A percentile compares a stretch with the other conserved stretches of the same genome.
Conservation (phyloP, 1,140 invertebrate species). For the Cryptotermes secundus region DNA sequence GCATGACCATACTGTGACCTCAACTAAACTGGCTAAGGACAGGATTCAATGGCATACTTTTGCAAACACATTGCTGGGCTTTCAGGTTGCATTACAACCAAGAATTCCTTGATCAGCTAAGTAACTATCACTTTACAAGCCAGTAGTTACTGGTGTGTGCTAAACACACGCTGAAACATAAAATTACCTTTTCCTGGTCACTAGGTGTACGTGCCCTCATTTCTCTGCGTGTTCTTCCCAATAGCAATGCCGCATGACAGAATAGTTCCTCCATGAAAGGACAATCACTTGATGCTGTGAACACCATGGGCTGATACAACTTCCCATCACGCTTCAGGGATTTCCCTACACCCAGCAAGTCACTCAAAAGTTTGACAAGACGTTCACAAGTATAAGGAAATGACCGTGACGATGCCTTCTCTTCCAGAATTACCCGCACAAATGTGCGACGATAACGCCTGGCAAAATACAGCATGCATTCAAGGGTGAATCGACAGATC, state of each 20-base stretch:
- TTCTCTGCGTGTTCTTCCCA: slow-evolving; percentile 26
- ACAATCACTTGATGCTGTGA: neutral
- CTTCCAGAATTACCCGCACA: slow-evolving; percentile 20
- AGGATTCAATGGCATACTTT: too few species aligned
- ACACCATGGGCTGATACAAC: slow-evolving; percentile 28
- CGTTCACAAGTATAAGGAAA: slow-evolving; percentile 24
- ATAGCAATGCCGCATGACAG: neutral
- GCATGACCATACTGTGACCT: too few species aligned
- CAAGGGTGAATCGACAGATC: slow-evolving; percentile 23
- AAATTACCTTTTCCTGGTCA: slow-evolving; percentile 30
- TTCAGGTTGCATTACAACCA: too few species aligned
- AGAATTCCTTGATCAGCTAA: too few species aligned
- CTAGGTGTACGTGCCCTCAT: slow-evolving; percentile 19
- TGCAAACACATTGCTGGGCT: too few species aligned
- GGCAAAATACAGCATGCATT: slow-evolving; percentile 29
- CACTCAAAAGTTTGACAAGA: neutral
- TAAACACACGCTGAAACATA: neutral
- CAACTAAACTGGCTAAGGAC: too few species aligned
- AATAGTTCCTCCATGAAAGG: slow-evolving; percentile 27
- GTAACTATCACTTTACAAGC: too few species aligned
- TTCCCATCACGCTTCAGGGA: neutral
- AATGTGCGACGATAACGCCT: slow-evolving; percentile 14
- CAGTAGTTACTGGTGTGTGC: too few species aligned
- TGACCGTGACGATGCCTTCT: slow-evolving; percentile 14
- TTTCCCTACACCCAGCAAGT: slow-evolving; percentile 20